Evolutionary conservation across 1,140 invertebrate species (phyloP), one percentile per base, ranked within the genome.

Genomic region (Plodia interpunctella): DNA sequence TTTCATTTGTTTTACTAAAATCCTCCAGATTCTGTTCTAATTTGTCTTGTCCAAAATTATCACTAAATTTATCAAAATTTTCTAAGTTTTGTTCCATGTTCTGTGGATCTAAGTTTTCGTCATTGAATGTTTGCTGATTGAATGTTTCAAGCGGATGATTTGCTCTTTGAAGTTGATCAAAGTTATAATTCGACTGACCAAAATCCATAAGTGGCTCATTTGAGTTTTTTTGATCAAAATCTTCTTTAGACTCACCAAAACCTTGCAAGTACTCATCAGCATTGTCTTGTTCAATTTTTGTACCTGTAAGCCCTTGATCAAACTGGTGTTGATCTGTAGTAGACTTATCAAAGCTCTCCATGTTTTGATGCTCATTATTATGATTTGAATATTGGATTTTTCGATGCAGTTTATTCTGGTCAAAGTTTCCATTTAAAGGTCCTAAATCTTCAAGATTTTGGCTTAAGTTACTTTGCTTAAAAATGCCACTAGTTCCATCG

Each of bases 121-220:
- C n/a, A n/a, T n/a, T n/a, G n/a, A n/a, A n/a, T n/a, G n/a, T 59
- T 64, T 72, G 67, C 28, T 71, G 62, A 20, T 55, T 63, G 50
- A 65, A 32, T 44, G 5, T 60, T 18, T 72, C 56, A 52, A 44
- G 30, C 38, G 52, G 20, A 20, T 20, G 38, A 56, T 65, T 30
- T 50, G 18, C 17, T 9, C 10, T 60, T 21, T 66, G n/a, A n/a
- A n/a, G 57, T 67, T 72, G 59, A 5, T 65, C 55, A 13, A 65
- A 59, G 30, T 67, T 64, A 20, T 50, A 51, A 9, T 17, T 57
- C 64, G 66, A 63, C 55, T 76, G 68, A 10, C 60, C 60, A 13
- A 70, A 65, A 17, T 80, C 64, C 20, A 8, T n/a, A n/a, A 25
- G 60, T 17, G 58, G 28, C 59, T 71, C 44, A n/a, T 44, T 44